Evolutionary conservation across 2,888 invertebrate genomes (phyloP).

Genomic region (Thymelicus lineola): DNA sequence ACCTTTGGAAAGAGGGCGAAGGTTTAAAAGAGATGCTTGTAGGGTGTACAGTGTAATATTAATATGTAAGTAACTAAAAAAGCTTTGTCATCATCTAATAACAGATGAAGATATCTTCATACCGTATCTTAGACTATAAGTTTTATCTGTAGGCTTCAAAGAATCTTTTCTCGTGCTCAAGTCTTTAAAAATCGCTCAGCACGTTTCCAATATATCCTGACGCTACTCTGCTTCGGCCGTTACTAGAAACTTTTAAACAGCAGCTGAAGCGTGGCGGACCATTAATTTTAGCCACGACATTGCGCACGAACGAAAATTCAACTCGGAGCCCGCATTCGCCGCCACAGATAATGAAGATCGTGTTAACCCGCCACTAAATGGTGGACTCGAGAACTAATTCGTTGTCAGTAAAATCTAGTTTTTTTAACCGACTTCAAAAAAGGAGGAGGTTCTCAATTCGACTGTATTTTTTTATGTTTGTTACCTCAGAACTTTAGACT

Average conservation of each 20-base stretch:
- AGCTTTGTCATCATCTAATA: too few relatives aligned
- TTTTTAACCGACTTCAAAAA: not conserved
- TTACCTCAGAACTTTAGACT: too few relatives aligned
- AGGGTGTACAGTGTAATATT: too few relatives aligned
- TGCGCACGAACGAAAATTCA: slow-evolving; percentile 32
- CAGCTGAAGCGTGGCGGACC: slow-evolving; percentile 27
- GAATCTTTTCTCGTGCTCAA: not conserved
- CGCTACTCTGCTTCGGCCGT: slow-evolving; percentile 24
- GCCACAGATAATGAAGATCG: slow-evolving; percentile 29
- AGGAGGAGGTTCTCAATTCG: too few relatives aligned
- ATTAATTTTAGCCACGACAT: slow-evolving; percentile 32
- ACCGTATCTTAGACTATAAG: too few relatives aligned
- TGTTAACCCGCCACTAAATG: not conserved
- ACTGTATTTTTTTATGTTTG: too few relatives aligned
- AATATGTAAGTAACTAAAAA: too few relatives aligned
- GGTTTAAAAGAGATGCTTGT: too few relatives aligned
- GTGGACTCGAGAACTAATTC: slow-evolving; percentile 7
- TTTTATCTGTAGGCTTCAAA: too few relatives aligned
- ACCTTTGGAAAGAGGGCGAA: too few relatives aligned
- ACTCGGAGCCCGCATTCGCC: slow-evolving; percentile 30
- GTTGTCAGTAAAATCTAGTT: not conserved
- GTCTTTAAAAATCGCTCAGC: slow-evolving; percentile 1
- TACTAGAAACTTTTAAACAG: slow-evolving; percentile 31
- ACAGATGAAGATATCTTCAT: too few relatives aligned
- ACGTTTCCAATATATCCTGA: slow-evolving; percentile 12